phyloP scores from a whole-genome alignment of 1,140 invertebrate species.

The Spodoptera litura region DNA sequence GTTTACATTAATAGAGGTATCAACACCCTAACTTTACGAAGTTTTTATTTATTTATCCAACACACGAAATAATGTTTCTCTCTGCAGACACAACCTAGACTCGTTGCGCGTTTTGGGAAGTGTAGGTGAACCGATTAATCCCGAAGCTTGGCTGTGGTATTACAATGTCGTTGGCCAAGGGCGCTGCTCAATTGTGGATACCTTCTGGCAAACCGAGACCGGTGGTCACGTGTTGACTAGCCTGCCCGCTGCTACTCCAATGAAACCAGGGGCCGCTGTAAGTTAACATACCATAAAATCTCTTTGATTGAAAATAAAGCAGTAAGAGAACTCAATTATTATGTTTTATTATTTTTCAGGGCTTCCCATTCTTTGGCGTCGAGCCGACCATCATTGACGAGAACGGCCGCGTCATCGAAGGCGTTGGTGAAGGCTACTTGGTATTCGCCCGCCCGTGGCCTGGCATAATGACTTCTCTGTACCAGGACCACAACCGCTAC shows the following conservation, averaged over 20 bases:
- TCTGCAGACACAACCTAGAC: slow-evolving; percentile 87
- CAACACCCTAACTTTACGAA: no score
- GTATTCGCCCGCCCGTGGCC: slow-evolving; percentile 98
- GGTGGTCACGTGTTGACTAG: slow-evolving; percentile 98
- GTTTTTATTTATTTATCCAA: neutral
- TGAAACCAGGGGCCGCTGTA: slow-evolving; percentile 99
- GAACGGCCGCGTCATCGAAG: slow-evolving; percentile 94
- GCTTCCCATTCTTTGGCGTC: slow-evolving; percentile 98
- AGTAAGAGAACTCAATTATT: neutral
- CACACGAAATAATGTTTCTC: neutral
- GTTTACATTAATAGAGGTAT: no score
- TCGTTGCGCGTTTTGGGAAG: slow-evolving; percentile 95
- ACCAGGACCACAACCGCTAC: slow-evolving; percentile 96
- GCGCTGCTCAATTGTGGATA: slow-evolving; percentile 97
- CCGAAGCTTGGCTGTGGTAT: slow-evolving; percentile 99
- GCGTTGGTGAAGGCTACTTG: slow-evolving; percentile 96
- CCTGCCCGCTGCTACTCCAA: slow-evolving; percentile 96
- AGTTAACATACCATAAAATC: slow-evolving; percentile 69
- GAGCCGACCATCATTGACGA: slow-evolving; percentile 95
- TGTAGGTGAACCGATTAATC: slow-evolving; percentile 99
- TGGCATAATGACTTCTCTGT: slow-evolving; percentile 98
- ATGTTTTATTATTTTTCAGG: slow-evolving; percentile 86
- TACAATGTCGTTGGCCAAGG: slow-evolving; percentile 94
- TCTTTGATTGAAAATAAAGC: neutral
- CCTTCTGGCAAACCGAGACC: slow-evolving; percentile 99